phyloP scores from a whole-genome alignment of 2,888 invertebrate genomes.

The Lacanobia oleracea region DNA sequence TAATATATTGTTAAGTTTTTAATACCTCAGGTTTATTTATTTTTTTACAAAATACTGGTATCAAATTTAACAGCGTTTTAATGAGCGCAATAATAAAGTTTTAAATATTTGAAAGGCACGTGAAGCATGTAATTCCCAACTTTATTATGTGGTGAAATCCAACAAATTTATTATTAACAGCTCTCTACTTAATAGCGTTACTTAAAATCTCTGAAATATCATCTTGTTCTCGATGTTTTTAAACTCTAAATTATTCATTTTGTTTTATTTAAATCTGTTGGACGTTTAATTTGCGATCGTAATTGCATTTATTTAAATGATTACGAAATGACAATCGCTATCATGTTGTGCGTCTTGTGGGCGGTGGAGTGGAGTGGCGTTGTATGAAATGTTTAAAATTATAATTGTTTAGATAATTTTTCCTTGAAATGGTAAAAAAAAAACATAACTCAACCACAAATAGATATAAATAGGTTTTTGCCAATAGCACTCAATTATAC shows the following conservation, averaged over 20 bases:
- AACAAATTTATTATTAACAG: constrained; percentile 72
- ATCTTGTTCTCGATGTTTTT: constrained; percentile 59
- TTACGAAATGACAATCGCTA: constrained; percentile 62
- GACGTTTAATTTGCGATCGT: constrained; percentile 76
- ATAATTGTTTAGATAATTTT: neutral
- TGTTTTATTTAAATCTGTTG: constrained; percentile 69
- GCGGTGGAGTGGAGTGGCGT: constrained; percentile 34
- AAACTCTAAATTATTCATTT: constrained; percentile 66
- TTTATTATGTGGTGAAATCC: constrained; percentile 78
- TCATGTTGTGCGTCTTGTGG: constrained; percentile 35
- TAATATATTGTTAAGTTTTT: constrained; percentile 32
- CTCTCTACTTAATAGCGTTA: constrained; percentile 61
- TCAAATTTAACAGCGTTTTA: constrained; percentile 78
- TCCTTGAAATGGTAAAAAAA: no score
- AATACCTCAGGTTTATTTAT: constrained; percentile 26
- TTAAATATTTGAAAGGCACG: constrained; percentile 70
- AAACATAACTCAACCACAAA: no score
- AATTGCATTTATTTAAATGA: constrained; percentile 78
- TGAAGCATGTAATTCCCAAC: constrained; percentile 72
- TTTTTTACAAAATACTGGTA: constrained; percentile 62
- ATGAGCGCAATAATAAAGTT: constrained; percentile 76
- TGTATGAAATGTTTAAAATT: constrained; percentile 6
- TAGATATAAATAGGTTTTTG: no score
- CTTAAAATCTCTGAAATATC: constrained; percentile 67
- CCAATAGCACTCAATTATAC: no score